These are phyloP conservation scores for Danio jaintianensis DNA, from an alignment of 2,797 vertebrate genomes.

Conservation along the genomic window DNA sequence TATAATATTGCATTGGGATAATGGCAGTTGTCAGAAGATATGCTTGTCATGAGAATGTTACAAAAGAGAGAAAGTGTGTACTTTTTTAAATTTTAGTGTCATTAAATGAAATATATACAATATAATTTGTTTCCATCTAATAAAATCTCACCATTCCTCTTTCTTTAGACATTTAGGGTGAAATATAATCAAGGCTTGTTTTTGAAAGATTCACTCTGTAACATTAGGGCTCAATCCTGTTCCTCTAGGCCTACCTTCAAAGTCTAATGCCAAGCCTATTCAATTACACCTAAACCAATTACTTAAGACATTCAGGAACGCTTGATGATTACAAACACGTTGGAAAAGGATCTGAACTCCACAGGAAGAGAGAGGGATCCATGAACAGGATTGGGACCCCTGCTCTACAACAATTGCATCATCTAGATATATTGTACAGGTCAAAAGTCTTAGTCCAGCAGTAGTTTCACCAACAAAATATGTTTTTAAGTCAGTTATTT, in stretches of 20 bases:
- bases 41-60: background rate
- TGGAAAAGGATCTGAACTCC: background rate
- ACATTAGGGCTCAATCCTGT: background rate
- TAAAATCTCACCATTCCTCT: too few relatives aligned
- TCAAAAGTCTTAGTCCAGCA: too few relatives aligned
- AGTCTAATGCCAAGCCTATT: background rate
- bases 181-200: background rate
- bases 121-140: too few relatives aligned
- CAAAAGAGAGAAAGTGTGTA: too few relatives aligned
- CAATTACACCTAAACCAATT: conserved; percentile 6
- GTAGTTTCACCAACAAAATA: too few relatives aligned
- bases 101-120: too few relatives aligned
- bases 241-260: background rate
- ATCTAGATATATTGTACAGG: background rate
- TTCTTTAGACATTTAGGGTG: too few relatives aligned
- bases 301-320: conserved; percentile 3
- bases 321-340: background rate
- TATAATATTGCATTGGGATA: background rate
- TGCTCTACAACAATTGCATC: background rate
- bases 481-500: too few relatives aligned
- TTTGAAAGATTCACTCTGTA: conserved; percentile 1
- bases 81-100: too few relatives aligned
- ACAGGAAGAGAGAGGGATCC: background rate
- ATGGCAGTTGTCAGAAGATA: background rate
- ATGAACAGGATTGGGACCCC: background rate